Percentiles rank a stretch among this genome's conserved stretches.
phyloP scores from a whole-genome alignment of 2,113 vertebrate species.

The Nibea coibor region DNA sequence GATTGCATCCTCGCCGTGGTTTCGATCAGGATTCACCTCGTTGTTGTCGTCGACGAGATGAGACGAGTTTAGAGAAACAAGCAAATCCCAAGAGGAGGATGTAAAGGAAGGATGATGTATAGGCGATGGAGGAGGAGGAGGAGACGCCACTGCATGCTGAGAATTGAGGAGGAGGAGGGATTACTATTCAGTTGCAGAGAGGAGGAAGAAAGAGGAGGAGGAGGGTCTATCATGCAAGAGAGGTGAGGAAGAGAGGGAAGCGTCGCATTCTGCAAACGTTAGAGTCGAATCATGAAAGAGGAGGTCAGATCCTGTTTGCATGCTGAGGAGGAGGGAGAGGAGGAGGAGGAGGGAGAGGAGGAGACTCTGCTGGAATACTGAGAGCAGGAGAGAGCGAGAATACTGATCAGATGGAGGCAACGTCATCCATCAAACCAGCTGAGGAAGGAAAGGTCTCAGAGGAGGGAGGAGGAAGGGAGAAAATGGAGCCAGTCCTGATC shows the following conservation, averaged over 20 bases:
- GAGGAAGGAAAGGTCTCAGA: slow-evolving; percentile 17
- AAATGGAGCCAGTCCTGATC: neutral
- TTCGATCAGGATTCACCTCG: neutral
- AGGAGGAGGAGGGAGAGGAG: slow-evolving; percentile 17
- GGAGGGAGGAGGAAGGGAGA: neutral
- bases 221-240: neutral
- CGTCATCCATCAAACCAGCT: slow-evolving; percentile 54
- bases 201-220: neutral
- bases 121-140: neutral
- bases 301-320: slow-evolving; percentile 44
- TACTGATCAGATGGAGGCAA: slow-evolving; percentile 63
- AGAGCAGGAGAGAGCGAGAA: slow-evolving; percentile 44
- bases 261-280: neutral
- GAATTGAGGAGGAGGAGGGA: slow-evolving; percentile 1
- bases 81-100: neutral
- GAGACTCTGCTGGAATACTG: slow-evolving; percentile 49
- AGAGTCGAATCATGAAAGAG: slow-evolving; percentile 29
- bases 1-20: neutral
- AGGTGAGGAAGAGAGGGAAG: slow-evolving; percentile 1
- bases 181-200: neutral
- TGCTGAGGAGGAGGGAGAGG: slow-evolving; percentile 21
- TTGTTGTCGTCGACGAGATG: neutral
- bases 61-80: neutral
- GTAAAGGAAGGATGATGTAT: slow-evolving; percentile 21
- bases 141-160: slow-evolving; percentile 39